Evolutionary conservation across 2,113 vertebrate species (phyloP).

Genomic region (Pardalotus punctatus): DNA sequence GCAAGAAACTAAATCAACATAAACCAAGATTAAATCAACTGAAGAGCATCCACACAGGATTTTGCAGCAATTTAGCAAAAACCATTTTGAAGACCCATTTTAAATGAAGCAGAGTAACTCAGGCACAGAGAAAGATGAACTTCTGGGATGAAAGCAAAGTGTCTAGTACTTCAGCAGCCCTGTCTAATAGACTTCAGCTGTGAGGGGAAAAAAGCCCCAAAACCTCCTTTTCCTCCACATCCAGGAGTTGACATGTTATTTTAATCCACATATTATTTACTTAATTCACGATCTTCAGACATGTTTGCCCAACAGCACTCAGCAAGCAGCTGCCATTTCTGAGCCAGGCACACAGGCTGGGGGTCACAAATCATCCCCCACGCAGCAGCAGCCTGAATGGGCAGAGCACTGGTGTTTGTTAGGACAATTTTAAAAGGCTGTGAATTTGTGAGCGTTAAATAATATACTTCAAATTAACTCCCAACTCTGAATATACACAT

Average conservation of each 20-base stretch:
- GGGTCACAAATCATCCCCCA: not conserved
- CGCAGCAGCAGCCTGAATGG: not conserved
- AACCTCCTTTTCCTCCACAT: not conserved
- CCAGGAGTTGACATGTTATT: not conserved
- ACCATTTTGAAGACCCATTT: not conserved
- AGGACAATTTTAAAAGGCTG: not conserved
- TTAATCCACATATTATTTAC: not conserved
- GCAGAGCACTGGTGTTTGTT: not conserved
- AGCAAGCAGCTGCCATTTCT: not conserved
- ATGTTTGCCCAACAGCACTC: not conserved
- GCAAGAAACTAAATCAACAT: slow-evolving; percentile 54
- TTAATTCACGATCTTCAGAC: not conserved
- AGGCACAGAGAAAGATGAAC: not conserved
- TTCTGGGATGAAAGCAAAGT: not conserved
- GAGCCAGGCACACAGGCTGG: not conserved
- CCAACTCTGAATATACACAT: not conserved
- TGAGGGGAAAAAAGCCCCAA: not conserved
- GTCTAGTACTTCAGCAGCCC: not conserved
- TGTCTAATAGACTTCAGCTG: not conserved
- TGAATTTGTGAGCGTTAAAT: not conserved
- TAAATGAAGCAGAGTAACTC: not conserved
- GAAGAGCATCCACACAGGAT: slow-evolving; percentile 36
- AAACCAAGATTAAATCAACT: slow-evolving; percentile 57
- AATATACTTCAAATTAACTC: not conserved
- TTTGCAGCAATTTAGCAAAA: slow-evolving; percentile 27